These are phyloP conservation scores for Chondrosia reniformis DNA, from an alignment of 37 sponge, comb jelly and placozoan genomes.

Conservation along the genomic window DNA sequence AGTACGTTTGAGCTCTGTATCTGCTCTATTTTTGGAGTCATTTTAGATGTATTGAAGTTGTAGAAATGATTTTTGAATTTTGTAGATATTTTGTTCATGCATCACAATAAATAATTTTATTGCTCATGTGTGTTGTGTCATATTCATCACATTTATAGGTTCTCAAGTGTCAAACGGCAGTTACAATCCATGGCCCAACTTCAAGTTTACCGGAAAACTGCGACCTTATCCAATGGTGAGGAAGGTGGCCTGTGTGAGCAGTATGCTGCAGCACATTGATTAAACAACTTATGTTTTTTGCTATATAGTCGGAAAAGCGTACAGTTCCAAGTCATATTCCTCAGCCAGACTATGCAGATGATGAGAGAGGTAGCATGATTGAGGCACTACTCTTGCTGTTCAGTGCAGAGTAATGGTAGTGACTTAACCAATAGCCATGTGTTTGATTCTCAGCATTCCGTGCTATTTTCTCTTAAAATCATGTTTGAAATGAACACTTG, in stretches of 20 bases:
- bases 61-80: too few species aligned
- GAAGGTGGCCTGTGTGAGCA: neutral
- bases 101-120: too few species aligned
- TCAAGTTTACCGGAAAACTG: constrained; percentile 73
- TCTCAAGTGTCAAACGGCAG: too few species aligned
- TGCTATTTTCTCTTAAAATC: too few species aligned
- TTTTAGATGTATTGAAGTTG: too few species aligned
- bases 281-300: neutral
- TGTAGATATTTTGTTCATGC: too few species aligned
- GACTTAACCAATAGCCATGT: neutral
- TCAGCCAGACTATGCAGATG: constrained; percentile 79
- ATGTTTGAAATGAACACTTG: too few species aligned
- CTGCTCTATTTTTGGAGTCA: neutral
- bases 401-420: neutral
- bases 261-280: neutral
- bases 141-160: too few species aligned
- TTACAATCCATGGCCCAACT: constrained; percentile 83
- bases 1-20: constrained; percentile 7
- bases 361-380: constrained; percentile 35
- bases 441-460: too few species aligned
- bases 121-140: too few species aligned
- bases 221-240: constrained; percentile 61
- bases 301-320: constrained; percentile 39
- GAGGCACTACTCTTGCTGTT: too few species aligned
- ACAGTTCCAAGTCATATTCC: constrained; percentile 58